A percentile compares a stretch with the other conserved stretches of the same genome.
These are phyloP conservation scores for Cassiopea andromeda DNA, from an alignment of 30 jellyfish, hydroid and myxozoan genomes.

Conservation along the genomic window DNA sequence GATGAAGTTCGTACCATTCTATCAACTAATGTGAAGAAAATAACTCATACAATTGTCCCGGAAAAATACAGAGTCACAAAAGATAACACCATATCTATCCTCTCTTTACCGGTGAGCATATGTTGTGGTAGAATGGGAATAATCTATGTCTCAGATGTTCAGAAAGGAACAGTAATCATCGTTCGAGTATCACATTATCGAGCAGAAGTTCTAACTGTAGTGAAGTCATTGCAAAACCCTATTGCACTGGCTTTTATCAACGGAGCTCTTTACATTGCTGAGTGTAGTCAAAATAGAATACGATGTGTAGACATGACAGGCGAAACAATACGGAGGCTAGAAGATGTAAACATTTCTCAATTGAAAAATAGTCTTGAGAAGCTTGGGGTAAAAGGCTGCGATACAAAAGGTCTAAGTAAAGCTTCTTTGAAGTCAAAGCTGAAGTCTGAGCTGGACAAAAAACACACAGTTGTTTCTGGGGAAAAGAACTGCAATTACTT, in stretches of 20 bases:
- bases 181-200: conserved; percentile 27
- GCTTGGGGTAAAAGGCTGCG: too few species aligned
- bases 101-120: conserved; percentile 1
- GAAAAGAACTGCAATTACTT: too few species aligned
- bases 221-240: background rate
- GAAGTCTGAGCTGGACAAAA: too few species aligned
- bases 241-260: background rate
- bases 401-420: too few species aligned
- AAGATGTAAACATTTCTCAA: background rate
- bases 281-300: conserved; percentile 7
- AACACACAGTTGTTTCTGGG: too few species aligned
- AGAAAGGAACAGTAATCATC: background rate
- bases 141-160: conserved; percentile 22
- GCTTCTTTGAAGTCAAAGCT: too few species aligned
- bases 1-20: conserved; percentile 15
- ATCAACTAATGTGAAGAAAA: background rate
- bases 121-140: conserved; percentile 21
- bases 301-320: background rate
- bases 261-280: conserved; percentile 29
- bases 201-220: conserved; percentile 27
- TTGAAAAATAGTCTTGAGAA: conserved; percentile 1
- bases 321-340: background rate
- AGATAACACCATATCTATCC: background rate
- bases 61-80: conserved; percentile 25
- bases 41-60: conserved; percentile 26